Conservation (phyloP, 2,888 invertebrate species). For the Limnephilus lunatus region DNA sequence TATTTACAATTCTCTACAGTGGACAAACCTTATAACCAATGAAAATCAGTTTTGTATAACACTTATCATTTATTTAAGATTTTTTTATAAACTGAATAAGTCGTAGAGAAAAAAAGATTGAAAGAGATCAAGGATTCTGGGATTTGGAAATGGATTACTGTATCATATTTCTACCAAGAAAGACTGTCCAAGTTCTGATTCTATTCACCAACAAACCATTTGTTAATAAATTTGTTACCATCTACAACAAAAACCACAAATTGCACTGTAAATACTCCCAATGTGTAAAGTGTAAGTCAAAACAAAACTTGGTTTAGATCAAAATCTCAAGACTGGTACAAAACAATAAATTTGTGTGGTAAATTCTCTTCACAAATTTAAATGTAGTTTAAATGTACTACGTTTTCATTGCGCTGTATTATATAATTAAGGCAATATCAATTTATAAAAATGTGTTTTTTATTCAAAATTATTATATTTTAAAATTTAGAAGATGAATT, state of each 20-base stretch:
- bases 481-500: background rate
- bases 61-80: slow-evolving; percentile 37
- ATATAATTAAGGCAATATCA: background rate
- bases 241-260: too few species aligned
- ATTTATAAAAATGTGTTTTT: background rate
- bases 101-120: slow-evolving; percentile 3
- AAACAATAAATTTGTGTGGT: background rate
- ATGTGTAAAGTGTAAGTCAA: background rate
- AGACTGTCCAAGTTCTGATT: background rate
- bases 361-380: background rate
- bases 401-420: background rate
- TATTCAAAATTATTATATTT: background rate
- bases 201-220: background rate
- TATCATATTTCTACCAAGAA: background rate
- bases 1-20: slow-evolving; percentile 58
- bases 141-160: background rate
- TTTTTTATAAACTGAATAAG: slow-evolving; percentile 22
- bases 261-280: background rate
- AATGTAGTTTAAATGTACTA: background rate
- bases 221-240: background rate
- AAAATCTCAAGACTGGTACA: background rate
- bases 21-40: slow-evolving; percentile 51
- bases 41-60: slow-evolving; percentile 40
- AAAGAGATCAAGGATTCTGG: background rate
- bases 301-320: background rate